Conservation (phyloP, 2,113 vertebrate genomes). For the Dipodomys spectabilis region DNA sequence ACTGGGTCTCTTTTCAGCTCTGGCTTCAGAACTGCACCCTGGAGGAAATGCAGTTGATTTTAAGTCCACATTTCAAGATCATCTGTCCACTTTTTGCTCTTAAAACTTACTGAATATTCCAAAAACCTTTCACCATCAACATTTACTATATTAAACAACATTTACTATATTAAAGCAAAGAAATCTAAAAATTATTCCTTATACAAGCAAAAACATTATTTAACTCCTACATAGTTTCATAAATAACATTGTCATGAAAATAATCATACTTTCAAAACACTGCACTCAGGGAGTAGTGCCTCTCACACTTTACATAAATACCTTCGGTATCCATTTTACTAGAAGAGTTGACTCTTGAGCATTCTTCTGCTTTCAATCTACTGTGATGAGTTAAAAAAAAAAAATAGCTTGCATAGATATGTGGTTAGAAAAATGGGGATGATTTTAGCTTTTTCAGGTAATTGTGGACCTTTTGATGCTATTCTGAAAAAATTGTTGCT, state of each 20-base stretch:
- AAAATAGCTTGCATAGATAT: not conserved
- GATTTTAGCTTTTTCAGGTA: conserved; percentile 34
- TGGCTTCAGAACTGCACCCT: conserved; percentile 94
- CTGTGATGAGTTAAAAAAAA: not conserved
- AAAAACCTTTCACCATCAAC: conserved; percentile 8
- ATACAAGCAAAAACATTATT: conserved; percentile 18
- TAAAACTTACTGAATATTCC: conserved; percentile 17
- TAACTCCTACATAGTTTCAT: conserved; percentile 26
- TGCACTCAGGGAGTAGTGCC: not conserved
- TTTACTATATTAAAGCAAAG: conserved; percentile 39
- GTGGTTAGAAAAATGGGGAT: not conserved
- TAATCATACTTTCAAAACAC: not conserved
- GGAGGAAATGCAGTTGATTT: conserved; percentile 58
- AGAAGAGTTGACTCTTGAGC: not conserved
- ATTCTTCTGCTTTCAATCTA: not conserved
- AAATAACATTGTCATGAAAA: conserved; percentile 35
- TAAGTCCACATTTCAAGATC: conserved; percentile 44
- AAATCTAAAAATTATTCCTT: conserved; percentile 15
- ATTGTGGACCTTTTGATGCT: conserved; percentile 4
- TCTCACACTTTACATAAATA: not conserved
- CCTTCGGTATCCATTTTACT: not conserved
- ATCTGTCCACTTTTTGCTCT: not conserved
- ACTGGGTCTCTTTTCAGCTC: conserved; percentile 98
- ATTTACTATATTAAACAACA: conserved; percentile 9
- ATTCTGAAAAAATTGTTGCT: not conserved